Evolutionary conservation across 2,888 invertebrate genomes (phyloP), one percentile per base, ranked within the genome.

Genomic region (Villa cingulata): DNA sequence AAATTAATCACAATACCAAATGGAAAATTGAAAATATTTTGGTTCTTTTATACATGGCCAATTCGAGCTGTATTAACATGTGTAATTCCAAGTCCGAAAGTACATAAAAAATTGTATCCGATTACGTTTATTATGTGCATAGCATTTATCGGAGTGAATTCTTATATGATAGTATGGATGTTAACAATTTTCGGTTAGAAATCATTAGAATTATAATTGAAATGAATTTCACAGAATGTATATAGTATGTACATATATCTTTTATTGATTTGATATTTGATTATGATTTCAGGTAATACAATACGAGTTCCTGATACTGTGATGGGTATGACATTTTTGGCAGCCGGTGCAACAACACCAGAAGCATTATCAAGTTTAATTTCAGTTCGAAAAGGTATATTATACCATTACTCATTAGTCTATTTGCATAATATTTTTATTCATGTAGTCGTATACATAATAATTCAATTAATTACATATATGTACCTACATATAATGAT

Each of bases 111-210:
- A 43, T 68, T 78, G 53, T 91, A 84, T 62, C 83, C 88, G 0
- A 37, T 85, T 1, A 80, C 89, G 0, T 94, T 95, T 62, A 53
- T 86, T 16, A 83, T 91, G 80, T 90, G 90, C 61, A 80, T 91
- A 23, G 64, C 86, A 2, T 89, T 87, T 80, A 88, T 95, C 53
- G 92, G 86, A 3, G 65, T 72, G 2, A 81, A 88, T 54, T 87
- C 92, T 0, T 95, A 91, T 62, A 58, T 89, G 46, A 84, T 90
- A 23, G 84, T 92, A 1, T 95, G 95, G 94, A 88, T 91, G 81
- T 83, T 92, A 64, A 81, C 88, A 29, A 74, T 86, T 4, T 79
- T 91, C 54, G 92, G 92, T 85, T 65, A 67, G 68, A 38, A 5
- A 34, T 34, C 14, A 15, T 15, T 34, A 12, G 3, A 36, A 32